Evolutionary conservation across 2,797 vertebrate species (phyloP).

Genomic region (Peromyscus melanophrys): DNA sequence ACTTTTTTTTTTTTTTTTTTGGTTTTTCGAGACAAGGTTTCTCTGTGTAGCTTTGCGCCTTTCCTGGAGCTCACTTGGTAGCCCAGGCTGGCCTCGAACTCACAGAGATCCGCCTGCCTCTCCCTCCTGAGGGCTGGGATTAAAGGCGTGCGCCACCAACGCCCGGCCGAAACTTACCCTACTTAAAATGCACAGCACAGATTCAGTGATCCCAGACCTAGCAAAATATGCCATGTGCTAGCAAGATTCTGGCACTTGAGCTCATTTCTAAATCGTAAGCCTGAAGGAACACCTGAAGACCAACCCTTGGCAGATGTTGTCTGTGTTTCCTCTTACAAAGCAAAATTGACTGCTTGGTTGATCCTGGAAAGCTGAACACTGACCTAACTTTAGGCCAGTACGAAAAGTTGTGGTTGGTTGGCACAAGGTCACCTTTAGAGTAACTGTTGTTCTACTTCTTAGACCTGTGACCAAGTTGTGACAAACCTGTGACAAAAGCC

Average conservation of each 20-base stretch:
- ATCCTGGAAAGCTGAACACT: background rate
- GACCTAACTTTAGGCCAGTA: background rate
- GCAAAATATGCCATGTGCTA: too few relatives aligned
- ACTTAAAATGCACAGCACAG: background rate
- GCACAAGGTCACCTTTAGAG: background rate
- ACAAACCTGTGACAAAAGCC: too few relatives aligned
- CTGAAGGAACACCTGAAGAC: slow-evolving; percentile 8
- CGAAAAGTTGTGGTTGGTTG: background rate
- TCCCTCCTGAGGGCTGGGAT: too few relatives aligned
- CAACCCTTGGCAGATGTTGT: background rate
- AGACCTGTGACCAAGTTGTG: background rate
- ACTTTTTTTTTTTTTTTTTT: too few relatives aligned
- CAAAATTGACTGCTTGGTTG: background rate
- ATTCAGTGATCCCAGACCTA: background rate
- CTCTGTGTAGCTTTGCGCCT: too few relatives aligned
- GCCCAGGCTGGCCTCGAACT: too few relatives aligned
- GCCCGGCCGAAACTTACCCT: too few relatives aligned
- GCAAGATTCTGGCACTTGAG: background rate
- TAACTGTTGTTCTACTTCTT: background rate
- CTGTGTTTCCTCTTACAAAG: background rate
- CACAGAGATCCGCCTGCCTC: too few relatives aligned
- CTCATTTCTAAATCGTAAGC: background rate
- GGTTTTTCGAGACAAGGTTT: too few relatives aligned
- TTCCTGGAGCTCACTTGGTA: too few relatives aligned
- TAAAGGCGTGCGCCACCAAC: too few relatives aligned